Base-by-base conservation (phyloP, 2,113 vertebrate species). In the Gymnarchus niloticus region DNA sequence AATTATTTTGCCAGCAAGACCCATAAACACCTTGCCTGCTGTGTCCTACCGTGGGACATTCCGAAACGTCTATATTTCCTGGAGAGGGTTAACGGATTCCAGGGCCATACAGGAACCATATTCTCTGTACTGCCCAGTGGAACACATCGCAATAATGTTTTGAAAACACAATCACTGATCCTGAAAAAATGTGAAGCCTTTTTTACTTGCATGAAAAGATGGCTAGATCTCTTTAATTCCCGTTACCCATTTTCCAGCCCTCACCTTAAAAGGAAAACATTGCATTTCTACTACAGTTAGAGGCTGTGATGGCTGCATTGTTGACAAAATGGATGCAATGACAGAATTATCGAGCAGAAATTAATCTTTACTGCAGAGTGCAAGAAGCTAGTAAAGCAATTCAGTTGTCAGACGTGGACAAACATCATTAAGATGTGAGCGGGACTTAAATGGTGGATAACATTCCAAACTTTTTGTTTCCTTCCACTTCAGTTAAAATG, bases 401-500 rank as follows among this genome's bases (percentile, higher is more conserved):
- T 73, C 3, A 14, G 1, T 37, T 69, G 14, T 69, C 17, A 33
- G 61, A 69, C 0, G 4, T 8, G 61, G 14, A 37, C 6, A 73
- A 28, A 10, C 33, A 17, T 21, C 33, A 73, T 73, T 28, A 73
- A 73, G 33, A 19, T 7, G 7, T 2, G 17, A 73, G 65, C 33
- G 19, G 65, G 28, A 41, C 33, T 17, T 65, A 37, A 65, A 37
- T n/a, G 61, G 61, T 17, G 61, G 28, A 69, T 33, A 69, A 69
- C 17, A n/a, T 25, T 48, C 77, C 44, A 28, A 49, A 81, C 48
- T 17, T 0, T 54, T 5, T 2, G 41, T 37, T 56, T 76, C 49
- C 33, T 6, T 76, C 49, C 48, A 83, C 73, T 84, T 80, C 48
- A 87, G 91, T 88, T 37, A 17, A 5, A 54, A 33, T 19, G 33